Evolutionary conservation across 2,797 vertebrate genomes (phyloP).

Genomic region (Helicolenus hilgendorfi): DNA sequence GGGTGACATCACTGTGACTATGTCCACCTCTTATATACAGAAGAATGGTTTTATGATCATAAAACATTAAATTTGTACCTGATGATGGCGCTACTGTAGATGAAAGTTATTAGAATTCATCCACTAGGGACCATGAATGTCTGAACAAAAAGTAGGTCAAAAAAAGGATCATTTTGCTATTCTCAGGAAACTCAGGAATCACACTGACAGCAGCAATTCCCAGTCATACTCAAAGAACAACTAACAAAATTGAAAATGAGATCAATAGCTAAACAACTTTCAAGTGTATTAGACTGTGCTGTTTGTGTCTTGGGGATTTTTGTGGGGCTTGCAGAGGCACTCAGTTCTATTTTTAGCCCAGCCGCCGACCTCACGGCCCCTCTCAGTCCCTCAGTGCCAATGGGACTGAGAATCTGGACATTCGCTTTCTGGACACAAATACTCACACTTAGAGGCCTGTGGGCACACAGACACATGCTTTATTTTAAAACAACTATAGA

Average conservation of each 20-base stretch:
- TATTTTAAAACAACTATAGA: slow-evolving; percentile 69
- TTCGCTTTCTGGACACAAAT: slow-evolving; percentile 57
- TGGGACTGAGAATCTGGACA: slow-evolving; percentile 72
- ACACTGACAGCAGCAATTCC: background rate
- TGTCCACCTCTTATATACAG: no score
- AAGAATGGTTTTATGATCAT: background rate
- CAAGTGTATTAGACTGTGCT: slow-evolving; percentile 4
- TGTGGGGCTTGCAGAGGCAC: slow-evolving; percentile 57
- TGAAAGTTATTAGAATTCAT: background rate
- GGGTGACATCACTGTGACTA: no score
- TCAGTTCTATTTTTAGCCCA: slow-evolving; percentile 84
- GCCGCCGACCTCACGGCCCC: slow-evolving; percentile 70
- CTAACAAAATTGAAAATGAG: slow-evolving; percentile 4
- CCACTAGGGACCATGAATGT: background rate
- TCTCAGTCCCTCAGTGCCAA: slow-evolving; percentile 68
- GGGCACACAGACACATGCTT: slow-evolving; percentile 46
- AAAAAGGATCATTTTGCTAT: background rate
- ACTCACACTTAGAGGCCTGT: slow-evolving; percentile 37
- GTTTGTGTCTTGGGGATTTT: slow-evolving; percentile 67
- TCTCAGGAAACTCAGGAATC: background rate
- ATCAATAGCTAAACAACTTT: slow-evolving; percentile 25
- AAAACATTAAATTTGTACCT: background rate
- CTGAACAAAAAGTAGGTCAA: background rate
- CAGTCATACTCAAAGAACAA: background rate
- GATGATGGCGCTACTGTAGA: background rate